Evolutionary conservation across 2,113 vertebrate genomes (phyloP).

Genomic region (Boleophthalmus pectinirostris): DNA sequence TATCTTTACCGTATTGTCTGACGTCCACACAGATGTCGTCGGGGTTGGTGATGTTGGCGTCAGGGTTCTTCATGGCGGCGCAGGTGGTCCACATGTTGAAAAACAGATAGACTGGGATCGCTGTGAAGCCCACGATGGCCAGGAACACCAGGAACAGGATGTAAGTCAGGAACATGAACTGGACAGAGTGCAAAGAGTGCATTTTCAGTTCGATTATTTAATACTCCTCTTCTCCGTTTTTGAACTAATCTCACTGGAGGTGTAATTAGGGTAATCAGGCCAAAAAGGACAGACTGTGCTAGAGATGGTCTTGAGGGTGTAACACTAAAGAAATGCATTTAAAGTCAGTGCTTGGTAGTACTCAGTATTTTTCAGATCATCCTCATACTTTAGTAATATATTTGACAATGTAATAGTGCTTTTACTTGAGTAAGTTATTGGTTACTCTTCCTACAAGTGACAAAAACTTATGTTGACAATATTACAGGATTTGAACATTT

Average conservation of each 20-base stretch:
- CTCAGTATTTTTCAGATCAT: too few species aligned
- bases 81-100: slow-evolving; percentile 97
- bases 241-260: slow-evolving; percentile 54
- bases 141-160: slow-evolving; percentile 92
- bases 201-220: not conserved
- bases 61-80: slow-evolving; percentile 87
- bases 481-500: too few species aligned
- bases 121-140: slow-evolving; percentile 94
- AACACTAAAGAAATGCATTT: not conserved
- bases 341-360: not conserved
- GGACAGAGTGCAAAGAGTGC: slow-evolving; percentile 10
- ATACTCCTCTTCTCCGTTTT: slow-evolving; percentile 17
- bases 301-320: slow-evolving; percentile 47
- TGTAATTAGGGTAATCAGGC: slow-evolving; percentile 63
- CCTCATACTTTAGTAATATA: too few species aligned
- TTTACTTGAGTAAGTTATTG: too few species aligned
- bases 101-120: slow-evolving; percentile 96
- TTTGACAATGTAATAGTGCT: too few species aligned
- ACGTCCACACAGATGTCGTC: slow-evolving; percentile 97
- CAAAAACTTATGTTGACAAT: too few species aligned
- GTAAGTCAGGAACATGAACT: slow-evolving; percentile 98
- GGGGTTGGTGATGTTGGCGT: slow-evolving; percentile 86
- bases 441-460: too few species aligned
- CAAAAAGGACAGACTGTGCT: slow-evolving; percentile 62
- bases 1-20: slow-evolving; percentile 88